Percentiles rank a stretch among this genome's conserved stretches.
phyloP scores from a whole-genome alignment of 2,113 vertebrate genomes.

The Raja brachyura region DNA sequence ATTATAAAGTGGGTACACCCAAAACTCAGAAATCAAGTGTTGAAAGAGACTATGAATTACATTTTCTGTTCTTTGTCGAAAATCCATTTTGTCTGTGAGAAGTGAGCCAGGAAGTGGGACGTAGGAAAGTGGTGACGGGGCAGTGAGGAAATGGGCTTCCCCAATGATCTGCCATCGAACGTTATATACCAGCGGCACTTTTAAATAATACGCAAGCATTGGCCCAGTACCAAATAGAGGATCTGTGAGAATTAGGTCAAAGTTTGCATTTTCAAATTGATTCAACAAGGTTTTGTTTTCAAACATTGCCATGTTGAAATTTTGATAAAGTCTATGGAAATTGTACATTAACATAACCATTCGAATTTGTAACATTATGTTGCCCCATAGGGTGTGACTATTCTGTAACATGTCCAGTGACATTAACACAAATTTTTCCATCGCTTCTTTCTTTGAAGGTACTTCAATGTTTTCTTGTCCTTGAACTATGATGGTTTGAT shows the following conservation, averaged over 20 bases:
- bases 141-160: conserved; percentile 53
- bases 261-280: conserved; percentile 42
- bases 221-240: conserved; percentile 47
- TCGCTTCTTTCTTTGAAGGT: not conserved
- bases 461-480: too few species aligned
- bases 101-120: conserved; percentile 50
- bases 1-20: conserved; percentile 49
- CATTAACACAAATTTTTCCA: not conserved
- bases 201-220: conserved; percentile 48
- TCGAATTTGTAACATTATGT: not conserved
- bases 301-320: conserved; percentile 44
- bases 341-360: not conserved
- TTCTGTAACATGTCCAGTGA: not conserved
- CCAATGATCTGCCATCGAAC: conserved; percentile 55
- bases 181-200: conserved; percentile 55
- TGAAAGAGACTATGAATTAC: not conserved
- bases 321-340: not conserved
- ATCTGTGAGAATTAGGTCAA: conserved; percentile 53
- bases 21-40: conserved; percentile 39
- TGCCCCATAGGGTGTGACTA: not conserved
- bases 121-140: conserved; percentile 58
- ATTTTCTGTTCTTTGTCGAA: conserved; percentile 51
- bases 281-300: conserved; percentile 52
- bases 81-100: conserved; percentile 51
- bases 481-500: not conserved